A percentile compares a stretch with the other conserved stretches of the same genome.
Evolutionary conservation across 1,140 invertebrate species (phyloP).

Genomic region (Periplaneta americana): DNA sequence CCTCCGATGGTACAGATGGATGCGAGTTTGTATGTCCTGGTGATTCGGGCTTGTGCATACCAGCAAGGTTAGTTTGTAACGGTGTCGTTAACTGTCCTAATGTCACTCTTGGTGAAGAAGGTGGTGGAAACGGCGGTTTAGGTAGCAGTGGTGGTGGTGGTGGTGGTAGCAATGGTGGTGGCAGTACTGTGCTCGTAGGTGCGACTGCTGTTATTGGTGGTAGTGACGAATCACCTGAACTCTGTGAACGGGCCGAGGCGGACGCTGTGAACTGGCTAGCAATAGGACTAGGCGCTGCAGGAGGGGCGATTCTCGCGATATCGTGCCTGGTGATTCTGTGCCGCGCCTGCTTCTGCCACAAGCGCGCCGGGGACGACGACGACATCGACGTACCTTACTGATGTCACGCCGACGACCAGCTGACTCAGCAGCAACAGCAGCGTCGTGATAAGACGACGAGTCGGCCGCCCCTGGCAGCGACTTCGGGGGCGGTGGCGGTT

Average conservation of each 20-base stretch:
- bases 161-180: constrained; percentile 40
- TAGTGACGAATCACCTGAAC: constrained; percentile 59
- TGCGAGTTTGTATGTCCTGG: constrained; percentile 81
- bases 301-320: constrained; percentile 38
- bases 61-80: constrained; percentile 74
- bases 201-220: constrained; percentile 35
- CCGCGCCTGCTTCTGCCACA: constrained; percentile 35
- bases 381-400: constrained; percentile 41
- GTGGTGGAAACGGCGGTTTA: constrained; percentile 26
- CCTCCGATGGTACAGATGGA: constrained; percentile 24
- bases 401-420: constrained; percentile 2
- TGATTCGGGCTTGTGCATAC: constrained; percentile 73
- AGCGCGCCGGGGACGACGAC: constrained; percentile 20
- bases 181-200: constrained; percentile 31
- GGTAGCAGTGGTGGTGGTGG: constrained; percentile 18
- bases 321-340: constrained; percentile 40
- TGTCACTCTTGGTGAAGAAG: constrained; percentile 11
- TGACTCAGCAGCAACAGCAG: background rate
- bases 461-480: background rate
- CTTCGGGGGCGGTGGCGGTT: background rate
- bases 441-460: background rate
- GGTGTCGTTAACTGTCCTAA: constrained; percentile 83
- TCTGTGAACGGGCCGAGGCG: constrained; percentile 44
- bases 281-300: constrained; percentile 41
- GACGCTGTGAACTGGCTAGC: constrained; percentile 44